Evolutionary conservation across 2,113 vertebrate species (phyloP), one percentile per base, ranked within the genome.

Genomic region (Silurus meridionalis): DNA sequence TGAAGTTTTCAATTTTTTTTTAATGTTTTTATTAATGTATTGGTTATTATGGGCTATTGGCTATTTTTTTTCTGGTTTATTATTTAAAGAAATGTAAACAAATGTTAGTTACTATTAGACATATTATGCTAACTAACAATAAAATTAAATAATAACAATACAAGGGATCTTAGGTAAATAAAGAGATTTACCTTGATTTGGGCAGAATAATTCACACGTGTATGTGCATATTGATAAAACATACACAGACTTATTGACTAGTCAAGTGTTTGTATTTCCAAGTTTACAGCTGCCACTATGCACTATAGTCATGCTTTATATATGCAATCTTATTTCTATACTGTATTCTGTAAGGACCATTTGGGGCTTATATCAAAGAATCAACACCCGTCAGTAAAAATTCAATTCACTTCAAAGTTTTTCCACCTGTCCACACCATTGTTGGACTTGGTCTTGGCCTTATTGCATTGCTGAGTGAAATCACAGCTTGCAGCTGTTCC

Each of bases 371-470:
- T 78, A 78, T 78, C 13, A 48, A 28, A 25, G 23, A 58, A 80
- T 80, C 28, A 11, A 61, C 25, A 80, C 19, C 8, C n/a, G 2
- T 79, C n/a, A 10, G 0, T 79, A 14, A 79, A 57, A 79, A 28
- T 79, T 57, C 57, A 61, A 46, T 60, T 28, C 78, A 61, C 23
- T 17, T 37, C 57, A 15, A 80, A 46, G 17, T 23, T 21, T 48
- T 19, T 61, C 78, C 57, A 80, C 78, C 78, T 80, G 78, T 80
- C 78, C 78, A 37, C 78, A 37, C 78, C 11, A 61, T 80, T 80
- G 78, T 80, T 46, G 46, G 48, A 46, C 19, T 61, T 61, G 8
- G 28, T 80, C 57, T 61, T 80, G 78, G 8, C 53, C 25, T 79
- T 58, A 79, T 58, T 79, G 4, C 25, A 58, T 79, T 79, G 55